These are phyloP conservation scores for Maniola hyperantus DNA, from an alignment of 2,888 invertebrate genomes.

Conservation along the genomic window DNA sequence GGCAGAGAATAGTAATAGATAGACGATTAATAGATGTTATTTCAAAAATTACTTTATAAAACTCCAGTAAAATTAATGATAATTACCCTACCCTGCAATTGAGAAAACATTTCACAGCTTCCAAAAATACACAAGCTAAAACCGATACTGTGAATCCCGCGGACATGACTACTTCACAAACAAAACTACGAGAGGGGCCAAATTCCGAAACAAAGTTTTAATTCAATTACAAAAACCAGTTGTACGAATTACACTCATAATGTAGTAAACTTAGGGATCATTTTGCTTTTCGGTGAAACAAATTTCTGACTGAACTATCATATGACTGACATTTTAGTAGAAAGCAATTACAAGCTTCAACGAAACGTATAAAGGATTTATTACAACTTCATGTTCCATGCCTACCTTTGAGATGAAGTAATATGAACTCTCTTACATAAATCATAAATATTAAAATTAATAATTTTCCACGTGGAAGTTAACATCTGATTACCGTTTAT, in stretches of 20 bases:
- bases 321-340: slow-evolving; percentile 37
- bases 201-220: slow-evolving; percentile 23
- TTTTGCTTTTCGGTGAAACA: not conserved
- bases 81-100: slow-evolving; percentile 30
- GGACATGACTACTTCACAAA: slow-evolving; percentile 29
- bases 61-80: not conserved
- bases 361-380: slow-evolving; percentile 46
- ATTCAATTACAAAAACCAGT: slow-evolving; percentile 16
- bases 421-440: slow-evolving; percentile 16
- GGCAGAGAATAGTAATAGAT: too few species aligned
- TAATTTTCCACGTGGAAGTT: slow-evolving; percentile 5
- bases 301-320: slow-evolving; percentile 28
- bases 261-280: not conserved
- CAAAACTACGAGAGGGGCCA: slow-evolving; percentile 19
- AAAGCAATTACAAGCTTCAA: slow-evolving; percentile 55
- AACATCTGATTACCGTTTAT: not conserved
- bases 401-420: slow-evolving; percentile 26
- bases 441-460: slow-evolving; percentile 36
- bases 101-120: slow-evolving; percentile 19
- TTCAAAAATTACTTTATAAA: not conserved
- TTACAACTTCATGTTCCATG: slow-evolving; percentile 35
- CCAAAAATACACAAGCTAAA: slow-evolving; percentile 26
- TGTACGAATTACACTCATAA: slow-evolving; percentile 10
- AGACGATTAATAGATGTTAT: too few species aligned
- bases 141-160: slow-evolving; percentile 19